Evolutionary conservation across 2,888 invertebrate genomes (phyloP).

Genomic region (Sesia bembeciformis): DNA sequence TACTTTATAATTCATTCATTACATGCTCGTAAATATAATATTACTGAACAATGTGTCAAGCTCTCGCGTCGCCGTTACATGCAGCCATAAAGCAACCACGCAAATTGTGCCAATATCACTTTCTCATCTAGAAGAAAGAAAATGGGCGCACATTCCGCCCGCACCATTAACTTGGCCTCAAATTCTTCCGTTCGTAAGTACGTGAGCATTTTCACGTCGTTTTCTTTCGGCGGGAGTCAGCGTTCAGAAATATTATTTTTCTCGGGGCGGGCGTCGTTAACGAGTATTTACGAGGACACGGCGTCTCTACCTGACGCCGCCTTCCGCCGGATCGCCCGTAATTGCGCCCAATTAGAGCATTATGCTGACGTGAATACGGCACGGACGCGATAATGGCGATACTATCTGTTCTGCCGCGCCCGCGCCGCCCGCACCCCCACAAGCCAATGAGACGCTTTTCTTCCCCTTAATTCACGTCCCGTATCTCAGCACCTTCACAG

Average conservation of each 20-base stretch:
- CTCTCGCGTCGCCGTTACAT: not conserved
- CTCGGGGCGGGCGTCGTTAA: conserved; percentile 58
- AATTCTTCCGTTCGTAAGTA: conserved; percentile 47
- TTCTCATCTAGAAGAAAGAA: conserved; percentile 37
- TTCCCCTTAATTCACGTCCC: conserved; percentile 57
- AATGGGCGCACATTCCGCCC: conserved; percentile 41
- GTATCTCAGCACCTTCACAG: conserved; percentile 44
- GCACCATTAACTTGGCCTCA: conserved; percentile 49
- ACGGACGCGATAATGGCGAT: conserved; percentile 66
- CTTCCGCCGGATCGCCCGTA: conserved; percentile 62
- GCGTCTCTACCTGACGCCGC: conserved; percentile 61
- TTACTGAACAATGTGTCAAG: not conserved
- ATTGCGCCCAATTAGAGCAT: conserved; percentile 73
- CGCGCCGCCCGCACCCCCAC: conserved; percentile 18
- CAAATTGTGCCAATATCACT: conserved; percentile 43
- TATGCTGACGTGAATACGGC: conserved; percentile 72
- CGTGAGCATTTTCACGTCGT: conserved; percentile 55
- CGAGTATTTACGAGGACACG: conserved; percentile 70
- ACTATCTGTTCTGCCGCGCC: conserved; percentile 44
- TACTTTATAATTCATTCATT: not conserved
- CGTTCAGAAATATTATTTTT: conserved; percentile 68
- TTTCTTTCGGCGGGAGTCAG: conserved; percentile 51
- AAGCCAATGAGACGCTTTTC: conserved; percentile 44
- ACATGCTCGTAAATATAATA: not conserved
- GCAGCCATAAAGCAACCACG: conserved; percentile 15